These are phyloP conservation scores for Leptinotarsa juncta DNA, from an alignment of 2,888 invertebrate genomes.

Conservation along the genomic window DNA sequence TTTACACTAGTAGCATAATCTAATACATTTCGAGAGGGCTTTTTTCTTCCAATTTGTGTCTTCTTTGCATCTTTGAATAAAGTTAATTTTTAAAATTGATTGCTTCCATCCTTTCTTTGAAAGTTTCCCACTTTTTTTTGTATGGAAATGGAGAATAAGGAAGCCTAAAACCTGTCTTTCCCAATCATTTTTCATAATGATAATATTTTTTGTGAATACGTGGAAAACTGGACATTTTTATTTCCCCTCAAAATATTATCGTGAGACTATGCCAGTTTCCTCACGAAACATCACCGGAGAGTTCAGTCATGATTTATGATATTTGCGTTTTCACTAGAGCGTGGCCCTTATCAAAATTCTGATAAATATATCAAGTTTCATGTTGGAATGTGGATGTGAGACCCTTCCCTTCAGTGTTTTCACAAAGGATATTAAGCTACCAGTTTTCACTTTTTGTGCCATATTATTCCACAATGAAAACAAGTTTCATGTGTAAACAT, in stretches of 20 bases:
- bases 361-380: conserved; percentile 42
- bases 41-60: too few relatives aligned
- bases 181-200: too few relatives aligned
- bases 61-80: too few relatives aligned
- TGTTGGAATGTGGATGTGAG: conserved; percentile 16
- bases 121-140: too few relatives aligned
- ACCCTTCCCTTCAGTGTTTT: conserved; percentile 17
- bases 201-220: neutral
- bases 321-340: conserved; percentile 44
- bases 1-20: too few relatives aligned
- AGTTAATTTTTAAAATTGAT: too few relatives aligned
- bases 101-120: too few relatives aligned
- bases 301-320: conserved; percentile 43
- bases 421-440: neutral
- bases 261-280: conserved; percentile 13
- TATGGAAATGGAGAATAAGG: too few relatives aligned
- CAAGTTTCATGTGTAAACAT: neutral
- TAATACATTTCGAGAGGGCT: too few relatives aligned
- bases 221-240: neutral
- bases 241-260: neutral
- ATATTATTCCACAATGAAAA: neutral
- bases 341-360: conserved; percentile 48
- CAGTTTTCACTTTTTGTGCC: neutral
- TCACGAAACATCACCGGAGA: conserved; percentile 2
- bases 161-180: too few relatives aligned